Conservation (phyloP, 2,888 invertebrate species). For the Acronicta leporina region DNA sequence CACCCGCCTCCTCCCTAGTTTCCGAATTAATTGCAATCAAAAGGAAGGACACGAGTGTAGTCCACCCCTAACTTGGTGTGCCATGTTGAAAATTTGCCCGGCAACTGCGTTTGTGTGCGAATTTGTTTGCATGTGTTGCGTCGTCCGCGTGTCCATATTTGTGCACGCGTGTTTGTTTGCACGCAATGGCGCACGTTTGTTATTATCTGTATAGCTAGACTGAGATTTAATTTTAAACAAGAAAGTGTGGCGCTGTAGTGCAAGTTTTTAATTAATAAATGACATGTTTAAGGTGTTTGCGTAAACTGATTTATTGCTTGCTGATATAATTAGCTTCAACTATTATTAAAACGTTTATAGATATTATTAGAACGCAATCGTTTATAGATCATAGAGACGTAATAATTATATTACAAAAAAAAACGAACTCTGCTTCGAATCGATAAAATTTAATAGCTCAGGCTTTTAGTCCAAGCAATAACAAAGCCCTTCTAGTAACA, state of each 20-base stretch:
- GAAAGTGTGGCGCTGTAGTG: slow-evolving; percentile 11
- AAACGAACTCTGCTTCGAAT: too few species aligned
- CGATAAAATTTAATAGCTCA: background rate
- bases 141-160: slow-evolving; percentile 48
- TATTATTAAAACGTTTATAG: too few species aligned
- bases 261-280: too few species aligned
- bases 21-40: slow-evolving; percentile 89
- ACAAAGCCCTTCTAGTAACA: background rate
- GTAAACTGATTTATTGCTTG: too few species aligned
- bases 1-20: slow-evolving; percentile 66
- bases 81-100: slow-evolving; percentile 85
- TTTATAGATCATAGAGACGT: too few species aligned
- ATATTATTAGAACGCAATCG: too few species aligned
- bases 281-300: too few species aligned
- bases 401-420: too few species aligned
- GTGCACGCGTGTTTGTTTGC: slow-evolving; percentile 61
- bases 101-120: slow-evolving; percentile 67
- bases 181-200: slow-evolving; percentile 55
- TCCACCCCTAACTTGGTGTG: slow-evolving; percentile 86
- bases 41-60: slow-evolving; percentile 88
- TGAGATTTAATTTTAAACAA: slow-evolving; percentile 35
- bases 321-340: too few species aligned
- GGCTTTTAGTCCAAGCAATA: background rate
- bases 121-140: slow-evolving; percentile 56
- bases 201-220: slow-evolving; percentile 28